Conservation (phyloP, 2,797 vertebrate species). For the Argentina silus region DNA sequence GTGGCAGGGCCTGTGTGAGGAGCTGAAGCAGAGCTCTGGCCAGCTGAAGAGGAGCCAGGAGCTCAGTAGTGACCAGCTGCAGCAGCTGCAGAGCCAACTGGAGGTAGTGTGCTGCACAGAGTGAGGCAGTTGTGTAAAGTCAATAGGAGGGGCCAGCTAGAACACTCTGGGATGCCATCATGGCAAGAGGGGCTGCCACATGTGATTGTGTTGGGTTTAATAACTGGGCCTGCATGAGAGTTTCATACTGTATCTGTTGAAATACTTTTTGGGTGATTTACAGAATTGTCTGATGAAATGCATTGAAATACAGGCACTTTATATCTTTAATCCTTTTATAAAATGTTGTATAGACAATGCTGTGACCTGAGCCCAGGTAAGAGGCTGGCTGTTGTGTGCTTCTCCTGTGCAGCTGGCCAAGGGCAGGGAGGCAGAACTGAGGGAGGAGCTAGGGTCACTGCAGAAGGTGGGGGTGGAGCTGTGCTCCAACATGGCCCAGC, state of each 20-base stretch:
- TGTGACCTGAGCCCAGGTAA: not conserved
- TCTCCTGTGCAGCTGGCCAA: constrained; percentile 73
- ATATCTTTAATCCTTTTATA: no score
- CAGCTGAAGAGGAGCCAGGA: constrained; percentile 72
- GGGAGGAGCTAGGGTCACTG: constrained; percentile 63
- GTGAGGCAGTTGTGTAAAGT: not conserved
- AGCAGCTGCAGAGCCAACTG: constrained; percentile 79
- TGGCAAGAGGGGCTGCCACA: not conserved
- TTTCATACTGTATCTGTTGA: not conserved
- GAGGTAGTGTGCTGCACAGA: constrained; percentile 76
- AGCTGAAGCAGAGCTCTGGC: constrained; percentile 73
- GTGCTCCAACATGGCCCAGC: constrained; percentile 59
- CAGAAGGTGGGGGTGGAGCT: constrained; percentile 75
- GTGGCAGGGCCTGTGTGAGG: constrained; percentile 81
- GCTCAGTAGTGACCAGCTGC: constrained; percentile 76
- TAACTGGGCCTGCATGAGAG: not conserved
- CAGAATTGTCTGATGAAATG: not conserved
- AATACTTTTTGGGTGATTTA: not conserved
- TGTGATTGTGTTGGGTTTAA: not conserved
- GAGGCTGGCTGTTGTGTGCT: constrained; percentile 15
- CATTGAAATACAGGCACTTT: no score
- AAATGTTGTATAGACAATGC: not conserved
- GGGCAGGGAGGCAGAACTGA: constrained; percentile 71
- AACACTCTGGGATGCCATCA: not conserved
- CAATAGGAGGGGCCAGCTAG: not conserved